Evolutionary conservation across 2,113 vertebrate species (phyloP).

Genomic region (Salvelinus namaycush): DNA sequence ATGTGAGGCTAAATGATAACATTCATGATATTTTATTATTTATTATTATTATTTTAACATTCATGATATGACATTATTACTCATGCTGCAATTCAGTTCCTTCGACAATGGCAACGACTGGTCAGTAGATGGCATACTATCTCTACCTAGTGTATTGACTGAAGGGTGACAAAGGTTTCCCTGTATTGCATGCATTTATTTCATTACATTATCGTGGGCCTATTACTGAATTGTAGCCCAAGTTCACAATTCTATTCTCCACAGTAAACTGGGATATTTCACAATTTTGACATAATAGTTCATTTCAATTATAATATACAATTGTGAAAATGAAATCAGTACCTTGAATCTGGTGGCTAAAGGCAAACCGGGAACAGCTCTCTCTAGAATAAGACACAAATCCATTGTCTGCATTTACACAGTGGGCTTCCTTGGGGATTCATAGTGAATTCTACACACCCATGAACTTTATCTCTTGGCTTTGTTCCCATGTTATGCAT

Average conservation of each 20-base stretch:
- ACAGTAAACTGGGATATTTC: not conserved
- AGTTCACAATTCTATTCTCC: not conserved
- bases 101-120: not conserved
- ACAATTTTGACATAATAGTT: not conserved
- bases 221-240: not conserved
- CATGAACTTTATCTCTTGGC: conserved; percentile 26
- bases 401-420: conserved; percentile 7
- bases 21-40: not conserved
- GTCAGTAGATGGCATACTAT: conserved; percentile 2
- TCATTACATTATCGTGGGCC: not conserved
- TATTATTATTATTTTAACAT: no score
- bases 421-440: conserved; percentile 12
- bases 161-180: not conserved
- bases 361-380: not conserved
- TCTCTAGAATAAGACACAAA: not conserved
- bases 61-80: not conserved
- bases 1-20: not conserved
- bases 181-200: not conserved
- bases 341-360: not conserved
- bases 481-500: conserved; percentile 46
- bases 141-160: not conserved
- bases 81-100: not conserved
- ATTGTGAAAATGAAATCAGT: not conserved
- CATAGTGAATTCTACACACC: conserved; percentile 20
- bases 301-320: not conserved